Evolutionary conservation across 2,888 invertebrate genomes (phyloP).

Genomic region (Anthoptus insignis): DNA sequence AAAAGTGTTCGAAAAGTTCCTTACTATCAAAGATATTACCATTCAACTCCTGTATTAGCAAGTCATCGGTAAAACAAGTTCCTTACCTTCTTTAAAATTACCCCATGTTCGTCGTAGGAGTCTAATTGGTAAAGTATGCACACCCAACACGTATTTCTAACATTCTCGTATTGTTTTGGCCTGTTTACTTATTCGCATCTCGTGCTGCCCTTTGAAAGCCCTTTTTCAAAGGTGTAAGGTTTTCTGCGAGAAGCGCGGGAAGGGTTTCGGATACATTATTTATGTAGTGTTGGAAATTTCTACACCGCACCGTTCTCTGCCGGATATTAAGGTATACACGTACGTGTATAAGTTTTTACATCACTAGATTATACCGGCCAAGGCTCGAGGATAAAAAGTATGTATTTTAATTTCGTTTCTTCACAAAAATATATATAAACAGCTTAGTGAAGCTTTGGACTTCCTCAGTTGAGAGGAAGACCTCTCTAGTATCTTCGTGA

Average conservation of each 20-base stretch:
- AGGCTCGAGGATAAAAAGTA: too few relatives aligned
- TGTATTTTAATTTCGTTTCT: too few relatives aligned
- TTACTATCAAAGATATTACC: too few relatives aligned
- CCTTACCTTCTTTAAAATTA: conserved; percentile 27
- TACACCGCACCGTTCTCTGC: background rate
- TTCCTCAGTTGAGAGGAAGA: too few relatives aligned
- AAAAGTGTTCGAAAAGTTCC: too few relatives aligned
- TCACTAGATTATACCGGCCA: too few relatives aligned
- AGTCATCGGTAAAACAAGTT: background rate
- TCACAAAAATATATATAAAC: too few relatives aligned
- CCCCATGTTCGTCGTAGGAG: conserved; percentile 24
- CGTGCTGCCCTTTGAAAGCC: conserved; percentile 56
- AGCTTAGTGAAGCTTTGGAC: too few relatives aligned
- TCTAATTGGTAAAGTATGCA: conserved; percentile 35
- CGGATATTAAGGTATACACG: background rate
- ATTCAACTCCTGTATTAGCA: too few relatives aligned
- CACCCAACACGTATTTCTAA: conserved; percentile 45
- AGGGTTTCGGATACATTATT: conserved; percentile 50
- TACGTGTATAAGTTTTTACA: background rate
- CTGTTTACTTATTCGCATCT: conserved; percentile 68
- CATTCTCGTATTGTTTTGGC: conserved; percentile 61
- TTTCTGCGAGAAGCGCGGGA: conserved; percentile 46
- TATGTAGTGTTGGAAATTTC: conserved; percentile 34
- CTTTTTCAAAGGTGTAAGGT: conserved; percentile 54
- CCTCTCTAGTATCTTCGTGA: too few relatives aligned